Conservation (phyloP, 1,140 invertebrate genomes). For the Neoseiulus cucumeris region DNA sequence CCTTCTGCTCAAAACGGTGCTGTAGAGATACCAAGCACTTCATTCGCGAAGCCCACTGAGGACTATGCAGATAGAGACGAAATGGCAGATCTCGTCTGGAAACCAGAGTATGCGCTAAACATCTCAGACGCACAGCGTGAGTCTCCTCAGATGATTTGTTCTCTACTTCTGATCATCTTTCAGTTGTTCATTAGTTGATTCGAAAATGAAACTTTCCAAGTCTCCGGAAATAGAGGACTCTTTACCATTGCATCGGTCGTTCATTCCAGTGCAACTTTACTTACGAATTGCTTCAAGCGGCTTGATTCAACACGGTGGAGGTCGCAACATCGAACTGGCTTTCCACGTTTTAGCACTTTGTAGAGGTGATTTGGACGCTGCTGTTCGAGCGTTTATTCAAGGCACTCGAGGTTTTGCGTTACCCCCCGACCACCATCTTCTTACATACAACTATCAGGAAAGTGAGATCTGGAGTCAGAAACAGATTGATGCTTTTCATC, state of each 20-base stretch:
- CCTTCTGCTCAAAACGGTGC: slow-evolving; percentile 26
- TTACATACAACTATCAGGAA: slow-evolving; percentile 49
- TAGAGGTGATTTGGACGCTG: slow-evolving; percentile 46
- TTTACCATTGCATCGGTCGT: background rate
- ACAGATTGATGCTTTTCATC: slow-evolving; percentile 70
- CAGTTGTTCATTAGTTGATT: too few relatives aligned
- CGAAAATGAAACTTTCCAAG: too few relatives aligned
- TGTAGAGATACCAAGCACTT: slow-evolving; percentile 10
- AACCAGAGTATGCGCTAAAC: slow-evolving; percentile 19
- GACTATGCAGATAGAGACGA: too few relatives aligned
- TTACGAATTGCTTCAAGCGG: background rate
- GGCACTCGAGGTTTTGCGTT: slow-evolving; percentile 31
- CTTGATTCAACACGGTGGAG: slow-evolving; percentile 32
- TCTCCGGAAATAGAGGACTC: too few relatives aligned
- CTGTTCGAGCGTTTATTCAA: background rate
- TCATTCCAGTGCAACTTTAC: background rate
- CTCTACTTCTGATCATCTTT: too few relatives aligned
- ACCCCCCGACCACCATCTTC: slow-evolving; percentile 48
- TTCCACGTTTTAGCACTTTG: slow-evolving; percentile 68
- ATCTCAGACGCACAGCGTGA: slow-evolving; percentile 15
- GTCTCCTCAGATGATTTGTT: background rate
- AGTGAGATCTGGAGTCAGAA: slow-evolving; percentile 56
- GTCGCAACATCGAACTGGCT: slow-evolving; percentile 81
- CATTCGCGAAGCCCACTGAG: too few relatives aligned
- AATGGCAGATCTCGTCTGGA: slow-evolving; percentile 24